These are phyloP conservation scores for Phalloptychus januarius DNA, from an alignment of 2,797 vertebrate species.

Conservation along the genomic window DNA sequence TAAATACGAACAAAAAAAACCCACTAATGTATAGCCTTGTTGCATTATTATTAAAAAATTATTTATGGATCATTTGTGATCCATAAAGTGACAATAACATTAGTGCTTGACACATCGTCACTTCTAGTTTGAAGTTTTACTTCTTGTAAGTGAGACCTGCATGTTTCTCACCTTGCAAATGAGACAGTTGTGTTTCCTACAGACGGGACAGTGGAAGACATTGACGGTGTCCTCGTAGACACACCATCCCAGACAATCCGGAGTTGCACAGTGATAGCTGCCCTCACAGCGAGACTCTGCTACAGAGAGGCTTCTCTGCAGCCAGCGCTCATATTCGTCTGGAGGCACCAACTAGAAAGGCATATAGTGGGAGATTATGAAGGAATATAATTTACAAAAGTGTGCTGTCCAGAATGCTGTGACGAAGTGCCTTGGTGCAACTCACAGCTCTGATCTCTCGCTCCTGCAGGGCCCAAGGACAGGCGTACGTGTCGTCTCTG, in stretches of 20 bases:
- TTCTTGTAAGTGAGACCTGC: neutral
- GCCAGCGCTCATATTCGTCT: slow-evolving; percentile 87
- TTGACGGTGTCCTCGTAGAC: slow-evolving; percentile 87
- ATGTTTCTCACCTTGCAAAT: slow-evolving; percentile 83
- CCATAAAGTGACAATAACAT: neutral
- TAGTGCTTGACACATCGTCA: neutral
- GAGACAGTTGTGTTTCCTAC: slow-evolving; percentile 86
- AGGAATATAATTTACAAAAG: neutral
- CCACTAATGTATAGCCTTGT: neutral
- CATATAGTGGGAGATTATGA: neutral
- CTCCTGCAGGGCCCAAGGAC: slow-evolving; percentile 84
- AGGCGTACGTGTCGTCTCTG: slow-evolving; percentile 86
- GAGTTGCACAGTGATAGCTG: slow-evolving; percentile 87
- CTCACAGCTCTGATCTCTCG: slow-evolving; percentile 89
- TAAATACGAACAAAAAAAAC: neutral
- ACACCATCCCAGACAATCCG: slow-evolving; percentile 88
- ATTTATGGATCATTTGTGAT: neutral
- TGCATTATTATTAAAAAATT: no score
- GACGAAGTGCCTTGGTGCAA: slow-evolving; percentile 7
- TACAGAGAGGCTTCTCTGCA: slow-evolving; percentile 85
- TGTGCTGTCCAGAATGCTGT: neutral
- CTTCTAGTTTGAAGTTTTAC: neutral
- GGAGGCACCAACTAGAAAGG: slow-evolving; percentile 80
- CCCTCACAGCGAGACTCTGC: slow-evolving; percentile 88
- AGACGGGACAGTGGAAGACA: slow-evolving; percentile 87